Evolutionary conservation across 2,113 vertebrate species (phyloP), one percentile per base, ranked within the genome.

Genomic region (Neodontobutis hainanensis): DNA sequence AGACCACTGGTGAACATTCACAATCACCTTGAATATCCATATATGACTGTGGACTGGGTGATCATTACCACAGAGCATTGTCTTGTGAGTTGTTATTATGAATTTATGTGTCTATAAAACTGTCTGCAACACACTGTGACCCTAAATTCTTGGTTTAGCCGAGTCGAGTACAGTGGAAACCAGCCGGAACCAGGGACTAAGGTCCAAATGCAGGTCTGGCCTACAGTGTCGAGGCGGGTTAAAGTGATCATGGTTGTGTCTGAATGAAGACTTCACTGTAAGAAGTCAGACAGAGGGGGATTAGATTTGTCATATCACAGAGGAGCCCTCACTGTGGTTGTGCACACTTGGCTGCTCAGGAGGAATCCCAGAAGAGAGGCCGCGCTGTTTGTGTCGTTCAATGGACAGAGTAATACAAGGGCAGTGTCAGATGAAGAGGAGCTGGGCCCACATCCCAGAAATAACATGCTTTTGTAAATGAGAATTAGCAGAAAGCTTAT

Each of bases 291-390:
- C 46, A 68, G 63, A 70, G 73, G 58, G 47, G 80, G 80, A 88
- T 90, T 87, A 86, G 77, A 83, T 75, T 56, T 86, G 82, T 87
- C 85, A 75, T 88, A 76, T 76, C 73, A 67, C 66, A 68, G 78
- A 84, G 74, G 68, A 84, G 84, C 75, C 65, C 60, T 77, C 69
- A 61, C 77, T 52, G 65, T 76, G 85, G 77, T 75, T 68, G 73
- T 75, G 58, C 75, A 90, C 86, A 86, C 85, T 88, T 64, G 76
- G 76, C 40, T 61, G 84, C 82, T 85, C 58, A 0, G 66, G 66
- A 88, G 87, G 84, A 90, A 91, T 92, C 80, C 70, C 5, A 48
- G 62, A 66, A 83, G 68, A 73, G 81, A 48, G 78, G 66, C 77
- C n/a, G 57, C 79, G 71, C 73, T 70, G 80, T 69, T 84, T 53